Evolutionary conservation across 2,888 invertebrate genomes (phyloP).

Genomic region (Pseudanteris insignis): DNA sequence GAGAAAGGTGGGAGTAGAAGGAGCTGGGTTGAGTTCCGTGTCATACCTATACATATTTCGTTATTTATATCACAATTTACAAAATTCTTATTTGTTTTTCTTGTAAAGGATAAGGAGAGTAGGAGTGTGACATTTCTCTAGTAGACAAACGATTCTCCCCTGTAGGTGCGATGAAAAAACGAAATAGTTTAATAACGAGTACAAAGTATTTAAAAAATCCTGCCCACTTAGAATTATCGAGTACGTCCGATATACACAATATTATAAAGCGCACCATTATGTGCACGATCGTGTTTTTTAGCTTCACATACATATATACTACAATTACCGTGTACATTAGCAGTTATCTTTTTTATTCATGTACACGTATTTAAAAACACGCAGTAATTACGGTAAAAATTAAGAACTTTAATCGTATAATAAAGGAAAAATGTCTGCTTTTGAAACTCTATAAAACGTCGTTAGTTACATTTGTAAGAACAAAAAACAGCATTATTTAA

Average conservation of each 20-base stretch:
- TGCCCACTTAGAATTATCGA: conserved; percentile 40
- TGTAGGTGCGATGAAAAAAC: conserved; percentile 44
- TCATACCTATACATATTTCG: conserved; percentile 62
- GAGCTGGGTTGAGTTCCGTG: conserved; percentile 13
- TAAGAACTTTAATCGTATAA: conserved; percentile 23
- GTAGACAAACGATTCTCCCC: conserved; percentile 44
- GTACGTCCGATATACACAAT: conserved; percentile 33
- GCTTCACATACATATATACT: conserved; percentile 41
- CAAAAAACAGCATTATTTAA: conserved; percentile 8
- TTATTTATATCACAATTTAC: conserved; percentile 67
- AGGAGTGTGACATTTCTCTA: conserved; percentile 21
- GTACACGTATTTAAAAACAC: conserved; percentile 33
- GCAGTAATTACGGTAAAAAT: conserved; percentile 27
- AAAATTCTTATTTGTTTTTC: conserved; percentile 55
- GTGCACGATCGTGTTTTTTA: conserved; percentile 21
- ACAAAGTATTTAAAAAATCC: conserved; percentile 42
- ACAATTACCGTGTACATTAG: conserved; percentile 36
- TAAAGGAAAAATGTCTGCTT: conserved; percentile 16
- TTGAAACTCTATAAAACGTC: conserved; percentile 22
- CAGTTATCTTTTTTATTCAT: conserved; percentile 9
- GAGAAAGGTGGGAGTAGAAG: conserved; percentile 5
- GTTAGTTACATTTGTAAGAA: conserved; percentile 22
- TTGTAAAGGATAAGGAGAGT: conserved; percentile 26
- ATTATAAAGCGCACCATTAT: conserved; percentile 28
- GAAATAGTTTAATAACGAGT: conserved; percentile 36